Evolutionary conservation across 2,113 vertebrate genomes (phyloP), one percentile per base, ranked within the genome.

Genomic region (Taurulus bubalis): DNA sequence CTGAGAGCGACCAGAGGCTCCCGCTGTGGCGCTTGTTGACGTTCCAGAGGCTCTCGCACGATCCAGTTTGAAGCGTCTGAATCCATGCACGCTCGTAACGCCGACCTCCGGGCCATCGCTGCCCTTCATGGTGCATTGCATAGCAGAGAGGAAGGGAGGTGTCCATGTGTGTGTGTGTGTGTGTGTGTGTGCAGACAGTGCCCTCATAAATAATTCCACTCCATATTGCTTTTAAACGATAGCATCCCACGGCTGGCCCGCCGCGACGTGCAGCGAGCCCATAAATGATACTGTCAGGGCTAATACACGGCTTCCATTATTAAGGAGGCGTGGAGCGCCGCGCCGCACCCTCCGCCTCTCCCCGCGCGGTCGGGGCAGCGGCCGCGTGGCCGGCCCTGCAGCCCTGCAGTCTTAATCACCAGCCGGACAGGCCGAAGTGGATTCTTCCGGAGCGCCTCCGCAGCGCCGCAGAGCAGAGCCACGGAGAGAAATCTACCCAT

Each of bases 201-300:
- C 42, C 72, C 85, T 91, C 90, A 91, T 92, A 90, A 92, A 93
- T 92, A 88, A 92, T 91, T 91, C 90, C 66, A 55, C 85, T 93
- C 90, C 84, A 89, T 93, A 87, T 89, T 93, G 89, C 91, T 91
- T 93, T 93, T 90, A 94, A 93, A 93, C 87, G 89, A 90, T 91
- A 93, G 91, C 89, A 73, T 90, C 89, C 89, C 87, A 63, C 77
- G 77, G 79, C 85, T 49, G 87, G 77, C 84, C 85, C 67, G 74
- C 71, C 78, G 75, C 65, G 53, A 77, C 47, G 63, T 82, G 63
- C 88, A 70, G 86, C 65, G 73, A 64, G 32, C 51, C 89, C 93
- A 93, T 94, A 94, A 94, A 94, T 90, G 91, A 91, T 87, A 69
- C 88, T 91, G 91, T 94, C 90, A 91, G 85, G 74, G 69, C 79